Conservation (phyloP, 2,888 invertebrate genomes). For the Lissocephala sabroskyi region DNA sequence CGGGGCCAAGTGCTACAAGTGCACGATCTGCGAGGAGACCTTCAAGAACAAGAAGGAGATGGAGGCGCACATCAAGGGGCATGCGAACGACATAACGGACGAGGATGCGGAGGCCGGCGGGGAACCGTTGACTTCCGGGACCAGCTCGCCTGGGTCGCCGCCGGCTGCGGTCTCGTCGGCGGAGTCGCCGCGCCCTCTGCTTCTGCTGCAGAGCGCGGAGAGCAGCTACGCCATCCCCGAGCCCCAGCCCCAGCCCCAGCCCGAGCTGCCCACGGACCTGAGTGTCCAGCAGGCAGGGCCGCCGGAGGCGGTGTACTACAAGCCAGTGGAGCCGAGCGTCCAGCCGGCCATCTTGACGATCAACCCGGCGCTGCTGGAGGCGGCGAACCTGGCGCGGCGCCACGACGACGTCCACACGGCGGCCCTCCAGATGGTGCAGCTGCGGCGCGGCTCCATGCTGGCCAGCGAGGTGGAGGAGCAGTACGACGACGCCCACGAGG, state of each 20-base stretch:
- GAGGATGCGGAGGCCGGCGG: constrained; percentile 67
- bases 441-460: constrained; percentile 38
- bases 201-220: neutral
- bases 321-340: constrained; percentile 5
- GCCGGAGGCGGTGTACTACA: neutral
- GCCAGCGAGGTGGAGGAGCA: constrained; percentile 7
- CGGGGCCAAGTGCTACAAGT: constrained; percentile 93
- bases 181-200: neutral
- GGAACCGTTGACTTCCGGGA: constrained; percentile 12
- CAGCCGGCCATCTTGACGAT: constrained; percentile 65
- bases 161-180: constrained; percentile 41
- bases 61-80: constrained; percentile 89
- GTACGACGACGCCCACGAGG: constrained; percentile 57
- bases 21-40: constrained; percentile 91
- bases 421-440: constrained; percentile 57
- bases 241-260: constrained; percentile 47
- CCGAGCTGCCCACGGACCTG: constrained; percentile 66
- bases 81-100: constrained; percentile 78
- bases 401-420: constrained; percentile 39
- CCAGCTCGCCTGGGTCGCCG: constrained; percentile 32
- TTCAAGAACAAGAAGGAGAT: constrained; percentile 93
- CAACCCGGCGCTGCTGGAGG: constrained; percentile 71
- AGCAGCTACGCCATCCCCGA: constrained; percentile 16
- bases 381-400: constrained; percentile 69
- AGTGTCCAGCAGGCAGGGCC: constrained; percentile 42